A percentile compares a stretch with the other conserved stretches of the same genome.
Evolutionary conservation across 2,797 vertebrate species (phyloP).

Genomic region (Zenarchopterus dispar): DNA sequence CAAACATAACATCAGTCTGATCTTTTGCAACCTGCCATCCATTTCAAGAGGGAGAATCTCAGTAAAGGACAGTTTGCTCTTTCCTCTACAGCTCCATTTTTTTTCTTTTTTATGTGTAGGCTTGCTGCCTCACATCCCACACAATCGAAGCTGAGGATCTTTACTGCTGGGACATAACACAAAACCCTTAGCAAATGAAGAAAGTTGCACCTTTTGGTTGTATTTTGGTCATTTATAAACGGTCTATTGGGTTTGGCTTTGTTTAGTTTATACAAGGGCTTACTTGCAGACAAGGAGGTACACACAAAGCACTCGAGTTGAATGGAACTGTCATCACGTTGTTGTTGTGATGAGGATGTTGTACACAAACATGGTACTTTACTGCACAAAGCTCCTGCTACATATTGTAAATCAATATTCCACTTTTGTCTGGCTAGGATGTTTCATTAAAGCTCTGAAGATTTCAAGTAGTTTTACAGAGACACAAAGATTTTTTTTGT

Average conservation of each 20-base stretch:
- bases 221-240: constrained; percentile 79
- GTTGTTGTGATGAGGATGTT: constrained; percentile 36
- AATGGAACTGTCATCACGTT: constrained; percentile 59
- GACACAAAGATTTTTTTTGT: constrained; percentile 48
- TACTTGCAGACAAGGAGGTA: constrained; percentile 73
- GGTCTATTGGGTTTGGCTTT: constrained; percentile 68
- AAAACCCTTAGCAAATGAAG: constrained; percentile 53
- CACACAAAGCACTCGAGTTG: constrained; percentile 49
- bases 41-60: constrained; percentile 25
- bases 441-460: constrained; percentile 85
- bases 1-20: constrained; percentile 17
- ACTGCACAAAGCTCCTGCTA: constrained; percentile 58
- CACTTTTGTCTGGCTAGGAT: constrained; percentile 66
- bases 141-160: constrained; percentile 20
- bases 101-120: no score
- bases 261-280: constrained; percentile 62
- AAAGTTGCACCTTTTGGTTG: constrained; percentile 78
- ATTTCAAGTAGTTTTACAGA: constrained; percentile 84
- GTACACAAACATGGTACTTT: constrained; percentile 31
- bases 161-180: constrained; percentile 39
- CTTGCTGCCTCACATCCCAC: constrained; percentile 25
- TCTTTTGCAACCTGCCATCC: constrained; percentile 25
- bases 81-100: constrained; percentile 11
- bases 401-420: constrained; percentile 60
- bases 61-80: constrained; percentile 23